These are phyloP conservation scores for Rambutsinella grinnellia DNA, from an alignment of 2,888 invertebrate species.

Conservation along the genomic window DNA sequence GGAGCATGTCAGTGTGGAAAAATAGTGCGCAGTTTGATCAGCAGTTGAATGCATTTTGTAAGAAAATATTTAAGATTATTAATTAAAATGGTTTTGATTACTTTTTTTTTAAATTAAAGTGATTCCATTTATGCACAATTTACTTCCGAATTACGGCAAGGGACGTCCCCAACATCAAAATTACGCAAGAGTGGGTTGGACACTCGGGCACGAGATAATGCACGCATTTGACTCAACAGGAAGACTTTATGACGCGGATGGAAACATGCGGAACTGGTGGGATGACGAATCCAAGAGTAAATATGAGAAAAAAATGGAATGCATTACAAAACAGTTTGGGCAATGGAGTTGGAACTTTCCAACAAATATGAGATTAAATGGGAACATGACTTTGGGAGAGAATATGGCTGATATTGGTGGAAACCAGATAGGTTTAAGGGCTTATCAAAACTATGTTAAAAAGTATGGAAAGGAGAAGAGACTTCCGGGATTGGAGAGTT, in stretches of 20 bases:
- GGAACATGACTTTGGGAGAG: slow-evolving; percentile 76
- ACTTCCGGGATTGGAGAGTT: slow-evolving; percentile 77
- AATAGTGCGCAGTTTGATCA: too few relatives aligned
- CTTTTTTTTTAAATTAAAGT: too few relatives aligned
- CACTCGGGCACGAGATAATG: not conserved
- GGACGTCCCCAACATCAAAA: not conserved
- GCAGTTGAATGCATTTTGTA: too few relatives aligned
- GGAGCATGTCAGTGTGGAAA: too few relatives aligned
- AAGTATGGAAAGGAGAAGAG: slow-evolving; percentile 71
- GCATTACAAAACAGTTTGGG: slow-evolving; percentile 89
- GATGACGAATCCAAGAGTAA: slow-evolving; percentile 67
- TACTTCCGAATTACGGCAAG: too few relatives aligned
- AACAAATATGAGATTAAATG: slow-evolving; percentile 78
- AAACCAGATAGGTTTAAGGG: slow-evolving; percentile 88
- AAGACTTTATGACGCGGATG: slow-evolving; percentile 85
- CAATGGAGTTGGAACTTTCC: slow-evolving; percentile 73
- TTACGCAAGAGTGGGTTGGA: not conserved
- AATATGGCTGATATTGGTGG: slow-evolving; percentile 85
- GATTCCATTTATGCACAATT: too few relatives aligned
- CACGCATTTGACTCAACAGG: slow-evolving; percentile 6
- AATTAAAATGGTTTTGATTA: too few relatives aligned
- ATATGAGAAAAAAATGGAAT: slow-evolving; percentile 82
- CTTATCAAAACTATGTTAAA: slow-evolving; percentile 83
- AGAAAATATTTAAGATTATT: too few relatives aligned
- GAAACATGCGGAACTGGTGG: slow-evolving; percentile 96